phyloP scores from a whole-genome alignment of 2,888 invertebrate species.

The Idaea aversata region DNA sequence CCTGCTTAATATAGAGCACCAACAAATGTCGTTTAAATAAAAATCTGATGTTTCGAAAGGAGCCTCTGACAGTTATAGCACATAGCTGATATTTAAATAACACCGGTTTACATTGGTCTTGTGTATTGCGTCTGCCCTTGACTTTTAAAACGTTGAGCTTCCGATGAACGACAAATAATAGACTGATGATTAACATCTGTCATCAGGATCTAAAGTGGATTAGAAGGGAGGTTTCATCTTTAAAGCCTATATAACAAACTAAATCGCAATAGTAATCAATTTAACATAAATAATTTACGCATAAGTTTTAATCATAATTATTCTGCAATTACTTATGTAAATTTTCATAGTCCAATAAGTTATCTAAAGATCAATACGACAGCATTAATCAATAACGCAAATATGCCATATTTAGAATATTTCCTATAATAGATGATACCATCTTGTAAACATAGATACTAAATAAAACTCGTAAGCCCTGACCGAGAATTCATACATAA shows the following conservation, averaged over 20 bases:
- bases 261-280: background rate
- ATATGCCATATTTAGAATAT: background rate
- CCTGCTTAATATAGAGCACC: background rate
- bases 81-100: slow-evolving; percentile 76
- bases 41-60: slow-evolving; percentile 72
- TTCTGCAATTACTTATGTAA: background rate
- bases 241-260: background rate
- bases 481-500: background rate
- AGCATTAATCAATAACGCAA: background rate
- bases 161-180: slow-evolving; percentile 67
- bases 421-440: background rate
- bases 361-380: background rate
- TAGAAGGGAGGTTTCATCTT: background rate
- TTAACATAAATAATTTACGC: background rate
- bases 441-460: background rate
- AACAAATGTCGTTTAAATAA: slow-evolving; percentile 53
- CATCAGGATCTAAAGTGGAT: background rate
- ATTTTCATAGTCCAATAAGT: background rate
- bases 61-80: slow-evolving; percentile 49
- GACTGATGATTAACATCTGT: slow-evolving; percentile 32
- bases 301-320: background rate
- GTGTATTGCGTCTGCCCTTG: slow-evolving; percentile 63
- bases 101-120: slow-evolving; percentile 79
- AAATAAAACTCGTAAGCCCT: background rate
- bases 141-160: slow-evolving; percentile 73